Percentiles rank a stretch among this genome's conserved stretches.
Conservation (phyloP, 1,140 invertebrate species). For the Pteromalus puparum region DNA sequence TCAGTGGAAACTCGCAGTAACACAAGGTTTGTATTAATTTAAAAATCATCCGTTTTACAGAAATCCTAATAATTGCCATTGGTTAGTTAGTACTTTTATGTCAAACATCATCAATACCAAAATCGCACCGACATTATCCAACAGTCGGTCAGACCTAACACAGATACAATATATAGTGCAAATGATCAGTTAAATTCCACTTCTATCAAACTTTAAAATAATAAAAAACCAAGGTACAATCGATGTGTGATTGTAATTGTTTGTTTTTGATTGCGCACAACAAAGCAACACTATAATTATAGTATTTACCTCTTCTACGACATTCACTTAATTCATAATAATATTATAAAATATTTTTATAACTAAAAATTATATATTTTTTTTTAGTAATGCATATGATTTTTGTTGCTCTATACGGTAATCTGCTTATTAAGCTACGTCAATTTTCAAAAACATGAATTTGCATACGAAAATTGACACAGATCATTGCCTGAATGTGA, state of each 20-base stretch:
- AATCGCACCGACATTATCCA: background rate
- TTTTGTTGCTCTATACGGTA: background rate
- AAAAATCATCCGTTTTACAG: background rate
- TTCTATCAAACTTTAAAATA: background rate
- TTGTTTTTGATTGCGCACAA: too few species aligned
- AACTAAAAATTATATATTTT: background rate
- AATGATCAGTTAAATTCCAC: background rate
- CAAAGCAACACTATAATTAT: background rate
- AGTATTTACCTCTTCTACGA: background rate
- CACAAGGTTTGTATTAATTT: conserved; percentile 16
- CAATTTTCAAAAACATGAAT: background rate
- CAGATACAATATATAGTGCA: background rate
- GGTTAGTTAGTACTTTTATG: background rate
- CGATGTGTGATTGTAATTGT: background rate
- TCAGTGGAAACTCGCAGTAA: background rate
- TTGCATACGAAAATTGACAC: background rate
- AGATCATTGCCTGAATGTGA: background rate
- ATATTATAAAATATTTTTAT: background rate
- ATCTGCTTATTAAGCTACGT: background rate
- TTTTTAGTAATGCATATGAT: background rate
- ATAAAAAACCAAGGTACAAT: background rate
- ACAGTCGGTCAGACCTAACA: background rate
- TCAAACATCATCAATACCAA: background rate
- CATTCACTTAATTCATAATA: background rate
- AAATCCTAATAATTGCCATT: background rate